Evolutionary conservation across 2,113 vertebrate genomes (phyloP).

Genomic region (Thalassarche chlororhynchos): DNA sequence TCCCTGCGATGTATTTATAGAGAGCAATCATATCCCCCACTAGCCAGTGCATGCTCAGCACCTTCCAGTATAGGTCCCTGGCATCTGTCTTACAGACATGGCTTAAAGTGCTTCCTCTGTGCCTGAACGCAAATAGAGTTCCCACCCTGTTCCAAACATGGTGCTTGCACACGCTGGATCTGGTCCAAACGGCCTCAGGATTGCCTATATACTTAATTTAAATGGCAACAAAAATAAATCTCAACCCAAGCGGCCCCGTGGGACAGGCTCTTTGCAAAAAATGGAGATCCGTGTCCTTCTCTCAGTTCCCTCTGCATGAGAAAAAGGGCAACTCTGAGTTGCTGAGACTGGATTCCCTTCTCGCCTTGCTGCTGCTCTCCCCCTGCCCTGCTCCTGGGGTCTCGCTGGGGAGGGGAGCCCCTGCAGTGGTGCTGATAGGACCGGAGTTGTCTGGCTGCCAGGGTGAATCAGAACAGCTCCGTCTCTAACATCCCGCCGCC

Average conservation of each 20-base stretch:
- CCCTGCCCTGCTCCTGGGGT: not conserved
- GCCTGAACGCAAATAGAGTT: constrained; percentile 25
- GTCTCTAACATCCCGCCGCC: not conserved
- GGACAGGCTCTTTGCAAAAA: not conserved
- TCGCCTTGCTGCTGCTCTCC: not conserved
- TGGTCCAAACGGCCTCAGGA: constrained; percentile 35
- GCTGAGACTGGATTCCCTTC: not conserved
- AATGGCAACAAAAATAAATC: constrained; percentile 62
- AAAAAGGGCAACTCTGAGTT: not conserved
- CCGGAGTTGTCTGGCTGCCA: constrained; percentile 42
- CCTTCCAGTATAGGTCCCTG: constrained; percentile 13
- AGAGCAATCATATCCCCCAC: not conserved
- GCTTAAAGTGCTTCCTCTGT: constrained; percentile 45
- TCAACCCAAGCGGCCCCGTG: not conserved
- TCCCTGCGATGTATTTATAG: constrained; percentile 38
- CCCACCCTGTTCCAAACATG: constrained; percentile 45
- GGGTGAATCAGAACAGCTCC: constrained; percentile 31
- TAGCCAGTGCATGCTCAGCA: not conserved
- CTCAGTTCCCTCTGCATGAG: not conserved
- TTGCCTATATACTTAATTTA: constrained; percentile 55
- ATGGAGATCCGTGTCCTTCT: not conserved
- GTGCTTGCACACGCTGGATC: not conserved
- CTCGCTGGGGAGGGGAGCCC: not conserved
- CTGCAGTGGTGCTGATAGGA: constrained; percentile 52
- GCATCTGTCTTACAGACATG: not conserved